A percentile compares a stretch with the other conserved stretches of the same genome.
phyloP scores from a whole-genome alignment of 2,113 vertebrate genomes.

The Cebidichthys violaceus region DNA sequence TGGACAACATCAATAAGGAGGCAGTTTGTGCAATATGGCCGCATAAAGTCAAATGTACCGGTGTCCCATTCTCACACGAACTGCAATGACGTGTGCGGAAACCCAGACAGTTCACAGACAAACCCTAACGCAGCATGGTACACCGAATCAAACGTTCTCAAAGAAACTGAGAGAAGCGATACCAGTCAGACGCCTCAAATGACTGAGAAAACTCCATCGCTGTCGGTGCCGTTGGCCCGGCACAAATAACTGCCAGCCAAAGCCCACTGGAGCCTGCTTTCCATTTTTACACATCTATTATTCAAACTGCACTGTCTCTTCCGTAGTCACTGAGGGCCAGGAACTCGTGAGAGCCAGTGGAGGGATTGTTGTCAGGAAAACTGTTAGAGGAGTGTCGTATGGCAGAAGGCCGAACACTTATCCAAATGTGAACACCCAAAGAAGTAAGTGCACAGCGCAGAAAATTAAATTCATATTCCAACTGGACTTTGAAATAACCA shows the following conservation, averaged over 20 bases:
- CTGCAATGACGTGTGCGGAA: neutral
- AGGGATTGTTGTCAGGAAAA: slow-evolving; percentile 24
- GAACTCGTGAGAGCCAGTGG: slow-evolving; percentile 16
- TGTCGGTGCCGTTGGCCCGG: slow-evolving; percentile 12
- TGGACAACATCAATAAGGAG: too few relatives aligned
- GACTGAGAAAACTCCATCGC: neutral
- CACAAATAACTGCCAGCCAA: slow-evolving; percentile 47
- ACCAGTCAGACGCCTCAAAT: neutral
- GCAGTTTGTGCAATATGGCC: neutral
- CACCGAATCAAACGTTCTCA: neutral
- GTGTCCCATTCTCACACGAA: neutral
- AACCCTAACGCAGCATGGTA: neutral
- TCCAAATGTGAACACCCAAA: slow-evolving; percentile 1
- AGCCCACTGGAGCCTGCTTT: slow-evolving; percentile 54
- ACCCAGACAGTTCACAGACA: neutral
- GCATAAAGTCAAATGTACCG: too few relatives aligned
- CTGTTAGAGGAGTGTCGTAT: neutral
- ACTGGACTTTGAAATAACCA: too few relatives aligned
- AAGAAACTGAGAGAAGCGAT: neutral
- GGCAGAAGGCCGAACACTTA: neutral
- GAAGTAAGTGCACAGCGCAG: neutral
- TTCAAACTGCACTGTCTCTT: slow-evolving; percentile 62
- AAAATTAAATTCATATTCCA: neutral
- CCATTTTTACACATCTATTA: slow-evolving; percentile 74
- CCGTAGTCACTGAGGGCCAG: slow-evolving; percentile 43